A percentile compares a stretch with the other conserved stretches of the same genome.
Evolutionary conservation across 1,140 invertebrate species (phyloP).

Genomic region (Drosophila truncata): DNA sequence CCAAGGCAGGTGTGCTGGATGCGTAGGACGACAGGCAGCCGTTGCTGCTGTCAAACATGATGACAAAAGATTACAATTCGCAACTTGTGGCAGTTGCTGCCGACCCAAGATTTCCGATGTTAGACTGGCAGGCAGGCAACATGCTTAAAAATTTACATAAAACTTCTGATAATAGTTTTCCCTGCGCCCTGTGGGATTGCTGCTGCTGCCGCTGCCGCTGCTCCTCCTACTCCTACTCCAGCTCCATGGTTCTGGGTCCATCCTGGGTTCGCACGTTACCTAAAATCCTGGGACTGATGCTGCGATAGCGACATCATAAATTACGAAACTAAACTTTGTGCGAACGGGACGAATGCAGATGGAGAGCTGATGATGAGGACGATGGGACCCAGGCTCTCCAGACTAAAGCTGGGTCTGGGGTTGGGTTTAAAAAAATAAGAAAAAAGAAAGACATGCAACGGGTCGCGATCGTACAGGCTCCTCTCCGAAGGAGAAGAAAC

Average conservation of each 20-base stretch:
- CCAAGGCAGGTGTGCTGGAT: conserved; percentile 68
- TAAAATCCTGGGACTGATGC: conserved; percentile 64
- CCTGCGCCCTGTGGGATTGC: conserved; percentile 69
- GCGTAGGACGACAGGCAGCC: conserved; percentile 68
- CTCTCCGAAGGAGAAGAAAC: conserved; percentile 36
- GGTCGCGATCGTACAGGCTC: conserved; percentile 62
- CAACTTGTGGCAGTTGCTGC: conserved; percentile 60
- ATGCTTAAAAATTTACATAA: conserved; percentile 83
- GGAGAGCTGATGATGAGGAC: conserved; percentile 42
- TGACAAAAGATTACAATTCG: conserved; percentile 80
- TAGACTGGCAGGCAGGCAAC: conserved; percentile 56
- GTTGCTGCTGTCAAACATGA: conserved; percentile 79
- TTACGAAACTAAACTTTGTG: conserved; percentile 79
- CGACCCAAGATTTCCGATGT: conserved; percentile 53
- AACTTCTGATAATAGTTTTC: conserved; percentile 82
- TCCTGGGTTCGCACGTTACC: conserved; percentile 57
- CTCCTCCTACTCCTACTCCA: conserved; percentile 1
- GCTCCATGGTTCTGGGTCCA: background rate
- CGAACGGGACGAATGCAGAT: conserved; percentile 67
- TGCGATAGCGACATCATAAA: conserved; percentile 78
- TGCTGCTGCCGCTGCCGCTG: conserved; percentile 11
- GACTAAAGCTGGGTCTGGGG: background rate
- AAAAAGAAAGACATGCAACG: conserved; percentile 46
- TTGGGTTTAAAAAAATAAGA: conserved; percentile 1
- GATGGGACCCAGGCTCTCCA: conserved; percentile 14